Percentiles rank a stretch among this genome's conserved stretches.
Evolutionary conservation across 1,140 invertebrate species (phyloP).

Genomic region (Lutraria rhynchaena): DNA sequence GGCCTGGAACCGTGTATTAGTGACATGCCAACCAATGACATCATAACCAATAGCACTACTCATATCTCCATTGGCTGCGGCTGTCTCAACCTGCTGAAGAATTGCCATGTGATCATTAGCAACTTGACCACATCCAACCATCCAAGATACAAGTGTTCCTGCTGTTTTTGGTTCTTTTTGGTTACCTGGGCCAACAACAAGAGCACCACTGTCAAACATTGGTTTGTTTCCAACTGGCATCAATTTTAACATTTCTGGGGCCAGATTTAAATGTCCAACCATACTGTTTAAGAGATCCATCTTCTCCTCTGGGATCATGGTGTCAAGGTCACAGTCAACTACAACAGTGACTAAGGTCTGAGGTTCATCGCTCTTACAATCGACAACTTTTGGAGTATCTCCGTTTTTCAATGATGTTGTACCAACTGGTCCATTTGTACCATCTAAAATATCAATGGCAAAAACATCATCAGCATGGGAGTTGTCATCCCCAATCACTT

Average conservation of each 20-base stretch:
- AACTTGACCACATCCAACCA: constrained; percentile 88
- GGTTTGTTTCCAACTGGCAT: constrained; percentile 75
- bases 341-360: constrained; percentile 79
- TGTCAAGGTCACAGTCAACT: constrained; percentile 77
- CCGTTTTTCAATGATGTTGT: constrained; percentile 44
- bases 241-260: constrained; percentile 83
- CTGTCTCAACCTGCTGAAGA: constrained; percentile 85
- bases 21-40: constrained; percentile 87
- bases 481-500: constrained; percentile 70
- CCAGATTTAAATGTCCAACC: constrained; percentile 73
- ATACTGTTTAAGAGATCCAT: constrained; percentile 72
- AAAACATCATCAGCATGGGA: constrained; percentile 73
- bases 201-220: constrained; percentile 81
- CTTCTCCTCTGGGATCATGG: constrained; percentile 65
- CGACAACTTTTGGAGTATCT: constrained; percentile 65
- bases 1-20: constrained; percentile 81
- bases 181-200: constrained; percentile 86
- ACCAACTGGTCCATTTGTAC: constrained; percentile 57
- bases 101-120: constrained; percentile 84
- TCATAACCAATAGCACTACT: constrained; percentile 85
- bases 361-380: constrained; percentile 75
- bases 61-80: constrained; percentile 86
- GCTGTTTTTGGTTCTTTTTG: constrained; percentile 82
- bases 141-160: constrained; percentile 84
- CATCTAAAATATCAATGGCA: constrained; percentile 70